Evolutionary conservation across 2,797 vertebrate genomes (phyloP), one percentile per base, ranked within the genome.

Genomic region (Alcedo quadribrachys): DNA sequence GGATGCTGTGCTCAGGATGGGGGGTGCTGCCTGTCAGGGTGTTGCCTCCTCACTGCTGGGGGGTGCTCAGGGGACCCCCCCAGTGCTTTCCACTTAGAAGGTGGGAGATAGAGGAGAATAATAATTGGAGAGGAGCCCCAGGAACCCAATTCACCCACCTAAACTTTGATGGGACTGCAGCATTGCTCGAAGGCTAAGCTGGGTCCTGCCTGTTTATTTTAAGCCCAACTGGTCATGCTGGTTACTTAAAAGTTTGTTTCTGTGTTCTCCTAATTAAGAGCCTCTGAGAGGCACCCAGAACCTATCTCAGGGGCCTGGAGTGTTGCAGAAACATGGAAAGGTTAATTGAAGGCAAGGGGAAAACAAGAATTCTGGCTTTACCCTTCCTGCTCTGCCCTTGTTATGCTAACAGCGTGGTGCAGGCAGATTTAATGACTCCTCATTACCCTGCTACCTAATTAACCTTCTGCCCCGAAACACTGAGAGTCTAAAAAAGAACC

Each of bases 301-400:
- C 69, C 63, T 17, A 46, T 85, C 93, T 87, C 68, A 30, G 78
- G 77, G 82, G 71, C 37, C 71, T 2, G 4, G 67, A 89, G 89
- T 32, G 79, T 48, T 80, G 78, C 81, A 86, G 66, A 89, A 93
- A 86, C 94, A 93, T 5, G 32, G 71, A 57, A 46, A 95, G 94
- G 96, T 97, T 96, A 97, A 97, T 96, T 95, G 96, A 94, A 97
- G 92, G 92, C 96, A 90, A 63, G 18, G 65, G 81, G 82, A 93
- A 93, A 92, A 94, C 85, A 93, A 86, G 86, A 89, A 75, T 77
- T 66, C 62, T 30, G 13, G 43, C 70, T 88, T 87, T 87, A 86
- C 90, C 94, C 84, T 92, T 93, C 70, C 83, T 25, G 33, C 25
- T 35, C 86, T 89, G 93, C 66, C 86, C 85, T 94, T 92, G 94